Conservation (phyloP, 2,113 vertebrate genomes). For the Planiliza haematocheilus region DNA sequence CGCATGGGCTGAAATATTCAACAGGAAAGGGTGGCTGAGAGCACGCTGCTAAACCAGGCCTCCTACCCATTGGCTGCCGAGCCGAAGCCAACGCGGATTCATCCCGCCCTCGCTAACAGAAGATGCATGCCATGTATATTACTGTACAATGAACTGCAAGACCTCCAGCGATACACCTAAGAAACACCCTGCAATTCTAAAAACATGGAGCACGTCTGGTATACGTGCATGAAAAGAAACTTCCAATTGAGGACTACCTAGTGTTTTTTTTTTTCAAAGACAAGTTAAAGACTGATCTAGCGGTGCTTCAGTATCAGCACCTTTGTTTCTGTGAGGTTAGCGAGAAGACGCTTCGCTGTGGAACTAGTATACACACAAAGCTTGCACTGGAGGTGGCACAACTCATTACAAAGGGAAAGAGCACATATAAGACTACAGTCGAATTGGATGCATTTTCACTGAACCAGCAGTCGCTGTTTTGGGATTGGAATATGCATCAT, state of each 20-base stretch:
- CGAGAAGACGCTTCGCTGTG: conserved; percentile 2
- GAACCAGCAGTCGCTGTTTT: not conserved
- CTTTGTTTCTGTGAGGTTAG: conserved; percentile 52
- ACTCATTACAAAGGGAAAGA: not conserved
- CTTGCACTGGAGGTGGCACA: not conserved
- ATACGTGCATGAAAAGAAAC: not conserved
- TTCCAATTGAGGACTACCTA: fast-evolving
- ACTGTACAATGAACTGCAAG: conserved; percentile 64
- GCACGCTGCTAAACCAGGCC: conserved; percentile 34
- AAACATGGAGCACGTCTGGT: not conserved
- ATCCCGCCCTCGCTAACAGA: conserved; percentile 66
- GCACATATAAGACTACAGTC: not conserved
- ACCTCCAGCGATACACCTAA: conserved; percentile 2
- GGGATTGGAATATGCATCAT: not conserved
- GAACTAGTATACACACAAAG: not conserved
- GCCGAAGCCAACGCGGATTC: conserved; percentile 19
- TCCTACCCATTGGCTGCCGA: conserved; percentile 62
- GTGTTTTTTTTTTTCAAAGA: not conserved
- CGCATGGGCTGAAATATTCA: conserved; percentile 68
- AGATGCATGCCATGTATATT: conserved; percentile 58
- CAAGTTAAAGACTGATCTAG: not conserved
- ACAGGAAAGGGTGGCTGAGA: conserved; percentile 70
- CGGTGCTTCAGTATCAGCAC: conserved; percentile 18
- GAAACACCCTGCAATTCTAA: not conserved
- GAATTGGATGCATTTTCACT: too few relatives aligned